These are phyloP conservation scores for Clistopyga incitator DNA, from an alignment of 2,888 invertebrate species.

Conservation along the genomic window DNA sequence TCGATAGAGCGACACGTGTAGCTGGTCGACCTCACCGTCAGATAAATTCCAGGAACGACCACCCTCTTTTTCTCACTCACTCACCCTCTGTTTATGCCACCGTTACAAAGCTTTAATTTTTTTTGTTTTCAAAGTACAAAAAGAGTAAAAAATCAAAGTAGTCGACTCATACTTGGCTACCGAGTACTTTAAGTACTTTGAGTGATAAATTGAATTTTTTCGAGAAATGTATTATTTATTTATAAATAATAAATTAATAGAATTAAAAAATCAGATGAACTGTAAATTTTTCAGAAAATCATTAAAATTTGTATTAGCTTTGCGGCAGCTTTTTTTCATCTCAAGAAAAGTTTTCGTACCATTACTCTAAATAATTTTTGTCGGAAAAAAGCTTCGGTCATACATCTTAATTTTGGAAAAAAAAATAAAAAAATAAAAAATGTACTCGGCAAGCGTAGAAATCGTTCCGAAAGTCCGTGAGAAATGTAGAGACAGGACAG, in stretches of 20 bases:
- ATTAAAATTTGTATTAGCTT: not conserved
- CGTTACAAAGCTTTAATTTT: not conserved
- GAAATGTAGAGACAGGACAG: slow-evolving; percentile 53
- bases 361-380: slow-evolving; percentile 9
- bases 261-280: not conserved
- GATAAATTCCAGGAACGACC: slow-evolving; percentile 36
- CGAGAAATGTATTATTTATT: no score
- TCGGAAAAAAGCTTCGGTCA: slow-evolving; percentile 12
- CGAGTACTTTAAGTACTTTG: no score
- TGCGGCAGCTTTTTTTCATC: not conserved
- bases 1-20: slow-evolving; percentile 64
- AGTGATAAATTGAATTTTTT: no score
- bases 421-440: slow-evolving; percentile 51
- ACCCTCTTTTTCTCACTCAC: slow-evolving; percentile 12
- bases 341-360: not conserved
- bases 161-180: no score
- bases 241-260: no score
- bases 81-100: not conserved
- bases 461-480: slow-evolving; percentile 54
- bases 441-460: slow-evolving; percentile 24
- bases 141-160: no score
- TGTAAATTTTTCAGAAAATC: not conserved
- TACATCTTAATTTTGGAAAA: slow-evolving; percentile 33
- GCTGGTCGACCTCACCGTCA: slow-evolving; percentile 38
- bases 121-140: not conserved